These are phyloP conservation scores for Dryobotodes eremita DNA, from an alignment of 2,888 invertebrate genomes.

Conservation along the genomic window DNA sequence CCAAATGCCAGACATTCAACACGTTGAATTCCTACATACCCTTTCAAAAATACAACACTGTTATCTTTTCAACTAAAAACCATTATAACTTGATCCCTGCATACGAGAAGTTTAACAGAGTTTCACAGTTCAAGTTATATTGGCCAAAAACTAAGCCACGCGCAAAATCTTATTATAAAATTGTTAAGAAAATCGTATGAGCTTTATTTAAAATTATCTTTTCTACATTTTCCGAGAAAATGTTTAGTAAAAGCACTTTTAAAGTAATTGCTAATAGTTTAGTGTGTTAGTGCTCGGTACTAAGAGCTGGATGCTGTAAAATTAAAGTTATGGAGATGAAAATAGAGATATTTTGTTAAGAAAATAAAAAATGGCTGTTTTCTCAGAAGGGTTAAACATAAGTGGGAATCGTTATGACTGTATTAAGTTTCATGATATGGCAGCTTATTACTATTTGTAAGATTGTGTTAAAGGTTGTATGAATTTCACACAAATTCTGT, in stretches of 20 bases:
- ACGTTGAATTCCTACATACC: slow-evolving; percentile 10
- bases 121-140: slow-evolving; percentile 8
- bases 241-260: slow-evolving; percentile 36
- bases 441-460: neutral
- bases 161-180: slow-evolving; percentile 43
- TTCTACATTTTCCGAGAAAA: slow-evolving; percentile 41
- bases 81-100: neutral
- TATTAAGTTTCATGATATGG: neutral
- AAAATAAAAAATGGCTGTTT: slow-evolving; percentile 11
- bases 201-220: slow-evolving; percentile 47
- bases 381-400: neutral
- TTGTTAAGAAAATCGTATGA: slow-evolving; percentile 49
- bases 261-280: slow-evolving; percentile 51
- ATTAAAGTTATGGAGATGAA: slow-evolving; percentile 5
- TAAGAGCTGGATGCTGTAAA: slow-evolving; percentile 16
- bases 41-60: slow-evolving; percentile 1
- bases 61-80: neutral
- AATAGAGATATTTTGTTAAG: neutral
- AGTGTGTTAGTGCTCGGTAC: slow-evolving; percentile 19
- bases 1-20: slow-evolving; percentile 39
- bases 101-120: accelerated
- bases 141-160: slow-evolving; percentile 4
- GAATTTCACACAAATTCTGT: neutral
- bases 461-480: neutral
- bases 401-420: neutral